A percentile compares a stretch with the other conserved stretches of the same genome.
Conservation (phyloP, 2,888 invertebrate genomes). For the Rhimphoctona megacephalus region DNA sequence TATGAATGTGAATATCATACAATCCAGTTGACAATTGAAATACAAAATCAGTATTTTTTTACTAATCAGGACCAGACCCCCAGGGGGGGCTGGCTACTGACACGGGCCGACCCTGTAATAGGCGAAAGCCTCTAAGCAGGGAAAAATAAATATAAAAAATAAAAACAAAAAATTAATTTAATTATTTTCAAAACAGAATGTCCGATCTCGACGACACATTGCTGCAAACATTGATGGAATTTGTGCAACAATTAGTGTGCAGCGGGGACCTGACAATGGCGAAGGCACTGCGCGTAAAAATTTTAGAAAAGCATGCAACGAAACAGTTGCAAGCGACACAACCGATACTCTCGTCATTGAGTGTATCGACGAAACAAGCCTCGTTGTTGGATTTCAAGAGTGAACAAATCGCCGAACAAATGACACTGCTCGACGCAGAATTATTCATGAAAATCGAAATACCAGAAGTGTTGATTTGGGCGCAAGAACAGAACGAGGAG, state of each 20-base stretch:
- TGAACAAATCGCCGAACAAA: conserved; percentile 98
- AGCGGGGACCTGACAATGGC: conserved; percentile 97
- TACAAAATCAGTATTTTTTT: no score
- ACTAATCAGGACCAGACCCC: no score
- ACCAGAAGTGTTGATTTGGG: conserved; percentile 98
- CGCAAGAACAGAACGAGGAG: conserved; percentile 98
- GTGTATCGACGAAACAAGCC: conserved; percentile 87
- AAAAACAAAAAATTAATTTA: not conserved
- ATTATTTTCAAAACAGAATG: conserved; percentile 86
- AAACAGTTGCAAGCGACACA: conserved; percentile 85
- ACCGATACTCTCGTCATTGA: conserved; percentile 85
- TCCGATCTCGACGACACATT: conserved; percentile 93
- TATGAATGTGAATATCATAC: no score
- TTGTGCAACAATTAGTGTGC: conserved; percentile 96
- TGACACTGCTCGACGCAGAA: conserved; percentile 98
- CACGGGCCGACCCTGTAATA: no score
- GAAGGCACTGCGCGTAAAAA: conserved; percentile 94
- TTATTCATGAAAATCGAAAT: conserved; percentile 98
- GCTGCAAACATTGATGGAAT: conserved; percentile 94
- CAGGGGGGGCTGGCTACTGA: no score
- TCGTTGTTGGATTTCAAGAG: conserved; percentile 97
- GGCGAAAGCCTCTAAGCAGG: no score
- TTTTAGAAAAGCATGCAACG: conserved; percentile 93
- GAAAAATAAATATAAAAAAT: no score
- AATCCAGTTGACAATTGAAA: no score